Percentiles rank a stretch among this genome's conserved stretches.
Conservation (phyloP, 2,888 invertebrate genomes). For the Acanthococcus lagerstroemiae region DNA sequence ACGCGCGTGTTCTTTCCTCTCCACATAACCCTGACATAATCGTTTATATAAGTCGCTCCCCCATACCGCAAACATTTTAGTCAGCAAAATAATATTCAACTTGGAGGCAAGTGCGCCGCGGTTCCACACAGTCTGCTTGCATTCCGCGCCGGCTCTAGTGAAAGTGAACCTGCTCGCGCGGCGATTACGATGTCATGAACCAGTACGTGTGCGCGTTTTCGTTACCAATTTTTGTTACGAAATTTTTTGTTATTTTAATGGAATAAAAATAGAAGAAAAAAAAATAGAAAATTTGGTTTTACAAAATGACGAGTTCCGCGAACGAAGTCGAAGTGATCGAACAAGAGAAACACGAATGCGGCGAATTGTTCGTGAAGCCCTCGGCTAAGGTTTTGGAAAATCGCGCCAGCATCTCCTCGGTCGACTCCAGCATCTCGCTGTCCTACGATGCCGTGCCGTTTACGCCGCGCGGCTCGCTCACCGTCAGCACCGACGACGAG, state of each 20-base stretch:
- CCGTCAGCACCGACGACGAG: conserved; percentile 53
- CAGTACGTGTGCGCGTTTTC: neutral
- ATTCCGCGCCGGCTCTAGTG: conserved; percentile 24
- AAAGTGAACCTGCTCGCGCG: conserved; percentile 14
- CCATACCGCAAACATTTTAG: conserved; percentile 22
- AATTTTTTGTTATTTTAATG: neutral
- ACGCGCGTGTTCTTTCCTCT: neutral
- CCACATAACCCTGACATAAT: conserved; percentile 29
- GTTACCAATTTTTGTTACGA: neutral
- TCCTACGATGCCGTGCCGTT: conserved; percentile 45
- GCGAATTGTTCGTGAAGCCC: conserved; percentile 7
- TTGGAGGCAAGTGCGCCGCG: conserved; percentile 23
- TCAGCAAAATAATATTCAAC: conserved; percentile 6
- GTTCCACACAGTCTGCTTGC: conserved; percentile 21
- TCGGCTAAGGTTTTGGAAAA: conserved; percentile 37
- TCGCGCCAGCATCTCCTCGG: conserved; percentile 53
- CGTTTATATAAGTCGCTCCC: conserved; percentile 30
- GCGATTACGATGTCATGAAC: too few relatives aligned
- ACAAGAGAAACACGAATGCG: conserved; percentile 1
- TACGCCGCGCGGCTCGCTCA: conserved; percentile 35
- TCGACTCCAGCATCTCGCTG: conserved; percentile 51
- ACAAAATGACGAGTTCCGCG: neutral
- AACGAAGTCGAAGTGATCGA: conserved; percentile 6
- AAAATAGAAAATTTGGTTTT: neutral
- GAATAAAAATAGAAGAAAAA: neutral